phyloP scores from a whole-genome alignment of 2,797 vertebrate species.

The Lithobates sylvaticus region DNA sequence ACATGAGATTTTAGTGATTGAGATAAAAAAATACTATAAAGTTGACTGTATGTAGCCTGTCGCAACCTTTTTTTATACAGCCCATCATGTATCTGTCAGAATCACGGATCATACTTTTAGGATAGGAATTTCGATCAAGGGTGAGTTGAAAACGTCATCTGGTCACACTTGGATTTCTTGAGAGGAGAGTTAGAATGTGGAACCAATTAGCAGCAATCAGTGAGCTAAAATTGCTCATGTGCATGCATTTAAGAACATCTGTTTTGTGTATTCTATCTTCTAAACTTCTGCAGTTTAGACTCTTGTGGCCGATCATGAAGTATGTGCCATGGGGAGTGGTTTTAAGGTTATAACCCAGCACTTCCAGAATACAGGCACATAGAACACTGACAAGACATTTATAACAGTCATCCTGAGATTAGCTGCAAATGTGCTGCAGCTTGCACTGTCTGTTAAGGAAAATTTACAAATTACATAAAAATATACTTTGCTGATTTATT shows the following conservation, averaged over 20 bases:
- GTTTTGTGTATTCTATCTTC: conserved; percentile 53
- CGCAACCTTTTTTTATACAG: too few species aligned
- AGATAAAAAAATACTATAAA: too few species aligned
- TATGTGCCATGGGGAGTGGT: conserved; percentile 40
- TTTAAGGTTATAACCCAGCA: conserved; percentile 43
- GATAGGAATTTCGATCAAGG: background rate
- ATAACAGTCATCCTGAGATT: conserved; percentile 41
- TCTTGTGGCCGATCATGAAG: conserved; percentile 29
- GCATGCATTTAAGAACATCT: conserved; percentile 58
- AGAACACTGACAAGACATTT: conserved; percentile 43
- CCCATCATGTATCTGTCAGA: too few species aligned
- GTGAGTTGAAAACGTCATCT: conserved; percentile 43
- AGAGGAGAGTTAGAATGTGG: conserved; percentile 49
- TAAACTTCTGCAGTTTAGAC: conserved; percentile 38
- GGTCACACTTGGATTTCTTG: conserved; percentile 38
- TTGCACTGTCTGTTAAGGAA: conserved; percentile 21
- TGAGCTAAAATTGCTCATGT: conserved; percentile 56
- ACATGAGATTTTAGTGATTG: too few species aligned
- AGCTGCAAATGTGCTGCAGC: conserved; percentile 13
- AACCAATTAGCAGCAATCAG: conserved; percentile 61
- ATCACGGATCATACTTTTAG: background rate
- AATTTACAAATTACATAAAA: background rate
- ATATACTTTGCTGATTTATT: conserved; percentile 15
- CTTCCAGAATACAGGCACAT: conserved; percentile 31
- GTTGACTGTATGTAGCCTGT: too few species aligned